phyloP scores from a whole-genome alignment of 2,113 vertebrate species.

The Delphinapterus leucas region DNA sequence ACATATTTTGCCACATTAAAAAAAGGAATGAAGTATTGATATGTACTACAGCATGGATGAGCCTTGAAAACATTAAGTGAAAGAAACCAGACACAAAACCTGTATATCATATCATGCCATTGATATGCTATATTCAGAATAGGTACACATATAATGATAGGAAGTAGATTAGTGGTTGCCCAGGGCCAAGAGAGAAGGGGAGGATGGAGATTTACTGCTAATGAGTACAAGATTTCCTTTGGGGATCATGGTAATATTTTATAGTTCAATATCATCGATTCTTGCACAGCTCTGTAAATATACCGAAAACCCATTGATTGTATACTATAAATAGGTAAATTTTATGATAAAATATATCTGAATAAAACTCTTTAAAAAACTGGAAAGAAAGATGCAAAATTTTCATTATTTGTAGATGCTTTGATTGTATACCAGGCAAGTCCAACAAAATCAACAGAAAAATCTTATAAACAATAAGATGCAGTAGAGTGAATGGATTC shows the following conservation, averaged over 20 bases:
- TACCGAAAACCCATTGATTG: neutral
- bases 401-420: neutral
- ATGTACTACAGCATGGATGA: neutral
- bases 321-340: neutral
- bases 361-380: neutral
- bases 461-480: neutral
- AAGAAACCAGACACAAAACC: neutral
- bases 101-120: neutral
- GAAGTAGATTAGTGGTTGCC: constrained; percentile 12
- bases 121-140: neutral
- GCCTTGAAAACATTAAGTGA: neutral
- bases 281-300: neutral
- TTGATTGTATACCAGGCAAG: neutral
- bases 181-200: neutral
- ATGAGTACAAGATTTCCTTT: neutral
- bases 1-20: neutral
- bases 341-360: neutral
- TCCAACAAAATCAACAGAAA: neutral
- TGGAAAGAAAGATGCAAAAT: neutral
- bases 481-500: neutral
- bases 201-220: neutral
- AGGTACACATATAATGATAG: neutral
- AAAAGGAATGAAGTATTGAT: neutral
- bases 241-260: constrained; percentile 32
- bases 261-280: neutral